phyloP scores from a whole-genome alignment of 2,797 vertebrate species.

The Malurus splendens region DNA sequence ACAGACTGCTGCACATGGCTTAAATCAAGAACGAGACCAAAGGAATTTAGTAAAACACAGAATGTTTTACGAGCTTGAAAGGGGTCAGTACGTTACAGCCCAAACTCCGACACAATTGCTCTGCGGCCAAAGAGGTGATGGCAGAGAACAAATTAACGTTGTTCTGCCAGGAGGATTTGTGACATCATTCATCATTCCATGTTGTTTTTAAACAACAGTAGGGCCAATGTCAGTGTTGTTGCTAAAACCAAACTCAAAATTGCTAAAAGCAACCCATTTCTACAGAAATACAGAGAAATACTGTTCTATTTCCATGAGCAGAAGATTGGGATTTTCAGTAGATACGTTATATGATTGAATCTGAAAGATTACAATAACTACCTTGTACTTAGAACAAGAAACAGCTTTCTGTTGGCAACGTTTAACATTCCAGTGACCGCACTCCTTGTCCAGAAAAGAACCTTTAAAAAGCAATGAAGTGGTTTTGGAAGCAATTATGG shows the following conservation, averaged over 20 bases:
- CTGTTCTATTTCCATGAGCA: neutral
- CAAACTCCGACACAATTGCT: neutral
- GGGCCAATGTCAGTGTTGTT: neutral
- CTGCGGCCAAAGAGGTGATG: neutral
- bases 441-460: neutral
- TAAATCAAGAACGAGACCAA: neutral
- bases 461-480: neutral
- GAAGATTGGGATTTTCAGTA: neutral
- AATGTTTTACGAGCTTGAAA: neutral
- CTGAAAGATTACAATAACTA: constrained; percentile 13
- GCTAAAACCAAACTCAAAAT: neutral
- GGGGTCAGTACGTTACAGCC: neutral
- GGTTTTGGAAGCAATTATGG: neutral
- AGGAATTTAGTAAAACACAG: neutral
- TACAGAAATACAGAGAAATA: neutral
- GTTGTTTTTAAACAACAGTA: neutral
- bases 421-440: neutral
- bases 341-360: neutral
- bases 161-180: neutral
- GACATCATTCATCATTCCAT: neutral
- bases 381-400: neutral
- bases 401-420: neutral
- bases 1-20: neutral
- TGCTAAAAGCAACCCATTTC: neutral
- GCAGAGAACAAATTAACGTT: neutral